A percentile compares a stretch with the other conserved stretches of the same genome.
Conservation (phyloP, 1,140 invertebrate species). For the Sinonovacula constricta region DNA sequence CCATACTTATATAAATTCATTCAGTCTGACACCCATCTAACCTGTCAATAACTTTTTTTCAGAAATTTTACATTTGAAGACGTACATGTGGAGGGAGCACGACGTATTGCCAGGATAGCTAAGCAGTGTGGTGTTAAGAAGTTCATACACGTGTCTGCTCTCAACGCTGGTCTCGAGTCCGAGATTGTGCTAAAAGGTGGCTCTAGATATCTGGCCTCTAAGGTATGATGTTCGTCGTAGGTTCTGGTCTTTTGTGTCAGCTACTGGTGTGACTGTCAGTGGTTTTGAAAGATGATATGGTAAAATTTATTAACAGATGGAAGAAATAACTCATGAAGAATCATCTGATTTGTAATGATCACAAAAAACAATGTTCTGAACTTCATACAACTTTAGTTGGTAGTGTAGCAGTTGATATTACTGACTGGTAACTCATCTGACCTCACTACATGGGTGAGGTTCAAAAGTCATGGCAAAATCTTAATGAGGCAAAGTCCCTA, state of each 20-base stretch:
- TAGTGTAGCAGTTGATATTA: no score
- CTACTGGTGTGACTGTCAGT: not conserved
- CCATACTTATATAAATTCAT: no score
- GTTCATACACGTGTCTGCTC: slow-evolving; percentile 79
- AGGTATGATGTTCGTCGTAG: slow-evolving; percentile 64
- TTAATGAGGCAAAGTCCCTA: no score
- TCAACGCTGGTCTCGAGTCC: slow-evolving; percentile 78
- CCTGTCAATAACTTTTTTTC: no score
- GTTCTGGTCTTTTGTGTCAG: no score
- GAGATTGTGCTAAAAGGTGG: slow-evolving; percentile 64
- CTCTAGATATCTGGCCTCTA: slow-evolving; percentile 74
- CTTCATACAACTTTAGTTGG: no score
- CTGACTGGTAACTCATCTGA: no score
- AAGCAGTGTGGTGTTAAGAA: slow-evolving; percentile 79
- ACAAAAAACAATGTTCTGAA: no score
- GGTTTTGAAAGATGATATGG: not conserved
- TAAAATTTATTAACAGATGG: not conserved
- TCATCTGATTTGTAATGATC: not conserved
- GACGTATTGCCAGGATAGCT: slow-evolving; percentile 77
- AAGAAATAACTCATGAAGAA: slow-evolving; percentile 11
- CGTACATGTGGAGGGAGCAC: slow-evolving; percentile 76
- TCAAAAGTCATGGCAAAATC: no score
- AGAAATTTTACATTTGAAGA: slow-evolving; percentile 76
- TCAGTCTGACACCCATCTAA: no score
- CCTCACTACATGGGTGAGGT: no score